Evolutionary conservation across 2,797 vertebrate species (phyloP), one percentile per base, ranked within the genome.

Genomic region (Lepidocolaptes lacrymiger): DNA sequence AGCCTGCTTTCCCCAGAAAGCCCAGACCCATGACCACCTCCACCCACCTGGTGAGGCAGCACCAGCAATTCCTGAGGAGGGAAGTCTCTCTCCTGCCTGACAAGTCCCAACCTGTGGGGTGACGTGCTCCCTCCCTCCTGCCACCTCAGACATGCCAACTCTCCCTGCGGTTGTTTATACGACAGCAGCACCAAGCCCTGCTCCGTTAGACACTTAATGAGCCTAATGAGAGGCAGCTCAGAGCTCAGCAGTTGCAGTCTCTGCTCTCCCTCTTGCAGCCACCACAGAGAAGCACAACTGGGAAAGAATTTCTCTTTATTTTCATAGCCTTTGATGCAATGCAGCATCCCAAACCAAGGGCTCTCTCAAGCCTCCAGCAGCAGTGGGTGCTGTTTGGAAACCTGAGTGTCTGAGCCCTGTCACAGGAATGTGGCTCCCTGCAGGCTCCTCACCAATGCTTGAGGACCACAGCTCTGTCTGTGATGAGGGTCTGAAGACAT

Each of bases 151-250:
- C 66, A 43, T 6, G 73, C 76, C 87, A 95, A 3, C 59, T 54
- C 73, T 93, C 87, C 76, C 85, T 80, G 89, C 0, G 64, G 85
- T 56, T 94, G 93, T 95, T 85, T 93, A 44, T 9, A 61, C 0
- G 82, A 67, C 0, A 0, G 88, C 73, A 93, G 85, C 94, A 92
- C 85, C 68, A 64, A 75, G 56, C 64, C 68, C 82, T 44, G 76
- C 82, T 91, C 93, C 27, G 75, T 94, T 93, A 96, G 68, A 77
- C 77, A 44, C 27, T 62, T 63, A 59, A 84, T n/a, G 71, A 86
- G 43, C 52, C 69, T 58, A 68, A 61, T 2, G 32, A 49, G 66
- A 75, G 59, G 39, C 62, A 84, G 74, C 54, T 63, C 1, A 0
- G 89, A 4, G 12, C 73, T 61, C 80, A 44, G 77, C 81, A 79